Evolutionary conservation across 2,888 invertebrate species (phyloP).

Genomic region (Laspeyria flexula): DNA sequence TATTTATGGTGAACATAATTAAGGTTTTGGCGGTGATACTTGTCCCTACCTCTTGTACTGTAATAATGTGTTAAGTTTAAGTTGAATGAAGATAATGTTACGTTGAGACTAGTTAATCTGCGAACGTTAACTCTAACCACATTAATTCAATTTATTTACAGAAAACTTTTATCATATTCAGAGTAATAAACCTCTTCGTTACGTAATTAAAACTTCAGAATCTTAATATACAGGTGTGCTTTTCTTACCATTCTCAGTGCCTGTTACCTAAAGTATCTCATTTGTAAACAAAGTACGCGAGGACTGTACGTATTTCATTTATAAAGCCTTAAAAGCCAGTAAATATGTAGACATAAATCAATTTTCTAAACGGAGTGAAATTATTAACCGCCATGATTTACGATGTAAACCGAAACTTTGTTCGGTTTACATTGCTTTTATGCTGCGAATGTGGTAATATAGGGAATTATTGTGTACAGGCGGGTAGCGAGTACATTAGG

Average conservation of each 20-base stretch:
- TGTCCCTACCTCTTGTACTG: background rate
- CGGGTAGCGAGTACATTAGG: slow-evolving; percentile 64
- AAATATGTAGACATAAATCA: slow-evolving; percentile 76
- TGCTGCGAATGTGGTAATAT: slow-evolving; percentile 49
- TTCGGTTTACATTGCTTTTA: slow-evolving; percentile 51
- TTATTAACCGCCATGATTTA: slow-evolving; percentile 75
- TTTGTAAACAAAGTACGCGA: slow-evolving; percentile 35
- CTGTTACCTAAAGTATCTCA: slow-evolving; percentile 27
- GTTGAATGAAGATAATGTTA: background rate
- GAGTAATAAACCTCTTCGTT: slow-evolving; percentile 1
- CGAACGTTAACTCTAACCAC: background rate
- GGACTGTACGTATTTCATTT: slow-evolving; percentile 59
- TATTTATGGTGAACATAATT: slow-evolving; percentile 3
- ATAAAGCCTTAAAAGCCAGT: slow-evolving; percentile 67
- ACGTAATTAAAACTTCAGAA: slow-evolving; percentile 10
- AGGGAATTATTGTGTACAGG: slow-evolving; percentile 55
- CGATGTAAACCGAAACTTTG: slow-evolving; percentile 61
- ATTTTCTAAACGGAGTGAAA: slow-evolving; percentile 69
- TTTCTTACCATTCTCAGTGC: slow-evolving; percentile 3
- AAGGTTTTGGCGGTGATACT: slow-evolving; percentile 3
- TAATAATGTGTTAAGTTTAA: slow-evolving; percentile 6
- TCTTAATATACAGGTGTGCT: slow-evolving; percentile 11
- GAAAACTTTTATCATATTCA: slow-evolving; percentile 4
- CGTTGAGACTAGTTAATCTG: slow-evolving; percentile 2
- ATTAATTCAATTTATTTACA: slow-evolving; percentile 6